phyloP scores from a whole-genome alignment of 2,113 vertebrate genomes.

The Podarcis muralis region DNA sequence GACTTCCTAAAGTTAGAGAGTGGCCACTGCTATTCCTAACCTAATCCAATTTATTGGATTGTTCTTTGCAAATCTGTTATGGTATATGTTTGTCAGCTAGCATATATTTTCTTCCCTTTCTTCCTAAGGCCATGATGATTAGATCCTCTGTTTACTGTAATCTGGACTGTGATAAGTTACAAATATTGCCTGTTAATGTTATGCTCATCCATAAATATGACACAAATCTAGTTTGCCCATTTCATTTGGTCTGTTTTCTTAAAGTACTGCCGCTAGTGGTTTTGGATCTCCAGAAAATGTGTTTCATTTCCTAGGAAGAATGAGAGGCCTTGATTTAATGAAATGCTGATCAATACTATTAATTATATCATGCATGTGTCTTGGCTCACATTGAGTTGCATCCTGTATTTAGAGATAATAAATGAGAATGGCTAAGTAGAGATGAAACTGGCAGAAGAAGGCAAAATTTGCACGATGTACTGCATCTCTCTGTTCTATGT shows the following conservation, averaged over 20 bases:
- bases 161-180: neutral
- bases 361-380: slow-evolving; percentile 16
- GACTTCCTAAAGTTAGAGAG: too few species aligned
- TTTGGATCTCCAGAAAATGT: neutral
- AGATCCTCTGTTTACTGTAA: neutral
- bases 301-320: neutral
- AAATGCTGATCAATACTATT: slow-evolving; percentile 24
- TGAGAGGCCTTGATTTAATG: slow-evolving; percentile 23
- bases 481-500: neutral
- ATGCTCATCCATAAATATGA: neutral
- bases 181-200: neutral
- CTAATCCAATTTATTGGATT: neutral
- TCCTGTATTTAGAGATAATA: slow-evolving; percentile 34
- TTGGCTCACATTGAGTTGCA: slow-evolving; percentile 11
- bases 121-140: neutral
- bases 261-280: neutral
- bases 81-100: neutral
- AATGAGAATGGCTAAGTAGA: slow-evolving; percentile 35
- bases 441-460: slow-evolving; percentile 31
- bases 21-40: neutral
- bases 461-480: neutral
- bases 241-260: neutral
- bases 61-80: neutral
- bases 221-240: neutral
- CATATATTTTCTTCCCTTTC: neutral